phyloP scores from a whole-genome alignment of 1,140 invertebrate genomes.

The Drosophila asahinai region DNA sequence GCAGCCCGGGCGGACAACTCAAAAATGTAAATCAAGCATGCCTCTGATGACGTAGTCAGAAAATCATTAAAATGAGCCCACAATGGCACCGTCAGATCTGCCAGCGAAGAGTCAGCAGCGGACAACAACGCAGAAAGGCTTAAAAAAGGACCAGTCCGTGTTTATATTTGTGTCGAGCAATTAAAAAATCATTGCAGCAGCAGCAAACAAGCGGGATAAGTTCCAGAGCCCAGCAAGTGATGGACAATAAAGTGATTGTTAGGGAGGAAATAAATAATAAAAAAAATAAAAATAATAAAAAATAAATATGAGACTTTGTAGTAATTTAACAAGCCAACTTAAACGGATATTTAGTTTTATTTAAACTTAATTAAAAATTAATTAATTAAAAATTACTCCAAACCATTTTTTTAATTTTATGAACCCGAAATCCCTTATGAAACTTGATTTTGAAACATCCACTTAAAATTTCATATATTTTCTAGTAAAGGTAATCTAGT shows the following conservation, averaged over 20 bases:
- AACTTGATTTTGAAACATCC: no score
- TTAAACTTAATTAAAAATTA: no score
- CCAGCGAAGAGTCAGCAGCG: constrained; percentile 27
- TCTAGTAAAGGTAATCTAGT: no score
- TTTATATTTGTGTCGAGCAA: constrained; percentile 62
- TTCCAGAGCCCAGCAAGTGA: neutral
- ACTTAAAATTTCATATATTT: no score
- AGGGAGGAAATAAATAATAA: no score
- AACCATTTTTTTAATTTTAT: no score
- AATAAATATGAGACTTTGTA: no score
- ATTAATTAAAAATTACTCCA: no score
- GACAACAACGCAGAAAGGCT: constrained; percentile 17
- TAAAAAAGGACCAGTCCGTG: constrained; percentile 36
- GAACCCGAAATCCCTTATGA: no score
- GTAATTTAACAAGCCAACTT: no score
- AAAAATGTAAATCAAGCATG: constrained; percentile 61
- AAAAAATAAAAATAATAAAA: no score
- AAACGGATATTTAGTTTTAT: no score
- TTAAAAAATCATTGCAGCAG: constrained; percentile 63
- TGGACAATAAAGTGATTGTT: constrained; percentile 5
- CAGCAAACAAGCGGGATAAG: constrained; percentile 36
- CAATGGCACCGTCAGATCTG: constrained; percentile 39
- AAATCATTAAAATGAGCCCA: constrained; percentile 58
- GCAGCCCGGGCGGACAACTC: constrained; percentile 46
- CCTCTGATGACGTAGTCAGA: constrained; percentile 54